phyloP scores from a whole-genome alignment of 1,140 invertebrate species.

The Mizuhopecten yessoensis region DNA sequence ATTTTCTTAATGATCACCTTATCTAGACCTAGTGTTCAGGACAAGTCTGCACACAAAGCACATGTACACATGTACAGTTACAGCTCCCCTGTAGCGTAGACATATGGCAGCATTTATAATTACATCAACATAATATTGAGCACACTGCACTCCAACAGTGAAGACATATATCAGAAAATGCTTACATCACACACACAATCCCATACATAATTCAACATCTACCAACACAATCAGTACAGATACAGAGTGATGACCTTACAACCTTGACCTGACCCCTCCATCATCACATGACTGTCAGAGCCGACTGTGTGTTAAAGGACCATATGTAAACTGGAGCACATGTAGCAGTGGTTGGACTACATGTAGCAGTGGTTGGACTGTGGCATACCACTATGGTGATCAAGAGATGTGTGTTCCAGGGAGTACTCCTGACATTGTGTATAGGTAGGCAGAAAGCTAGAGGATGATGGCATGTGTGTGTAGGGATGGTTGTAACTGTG shows the following conservation, averaged over 20 bases:
- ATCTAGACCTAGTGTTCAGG: too few relatives aligned
- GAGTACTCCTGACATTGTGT: neutral
- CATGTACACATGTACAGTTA: neutral
- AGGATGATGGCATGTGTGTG: too few relatives aligned
- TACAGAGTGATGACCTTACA: neutral
- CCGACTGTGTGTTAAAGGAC: neutral
- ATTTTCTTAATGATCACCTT: too few relatives aligned
- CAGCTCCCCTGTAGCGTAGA: neutral
- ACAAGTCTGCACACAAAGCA: neutral
- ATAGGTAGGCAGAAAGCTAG: neutral
- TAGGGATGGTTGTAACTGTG: neutral
- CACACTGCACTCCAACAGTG: neutral
- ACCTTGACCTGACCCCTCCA: constrained; percentile 30
- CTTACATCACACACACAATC: constrained; percentile 14
- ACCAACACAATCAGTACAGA: neutral
- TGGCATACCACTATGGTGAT: neutral
- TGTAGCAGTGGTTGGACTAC: too few relatives aligned
- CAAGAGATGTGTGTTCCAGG: neutral
- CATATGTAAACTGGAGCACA: constrained; percentile 11
- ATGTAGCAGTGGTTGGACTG: too few relatives aligned
- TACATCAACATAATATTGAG: too few relatives aligned
- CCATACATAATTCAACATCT: constrained; percentile 35
- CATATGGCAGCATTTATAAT: neutral
- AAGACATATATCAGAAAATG: neutral
- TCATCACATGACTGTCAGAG: constrained; percentile 37